Percentiles rank a stretch among this genome's conserved stretches.
These are phyloP conservation scores for Eleutherodactylus coqui DNA, from an alignment of 2,797 vertebrate genomes.

Conservation along the genomic window DNA sequence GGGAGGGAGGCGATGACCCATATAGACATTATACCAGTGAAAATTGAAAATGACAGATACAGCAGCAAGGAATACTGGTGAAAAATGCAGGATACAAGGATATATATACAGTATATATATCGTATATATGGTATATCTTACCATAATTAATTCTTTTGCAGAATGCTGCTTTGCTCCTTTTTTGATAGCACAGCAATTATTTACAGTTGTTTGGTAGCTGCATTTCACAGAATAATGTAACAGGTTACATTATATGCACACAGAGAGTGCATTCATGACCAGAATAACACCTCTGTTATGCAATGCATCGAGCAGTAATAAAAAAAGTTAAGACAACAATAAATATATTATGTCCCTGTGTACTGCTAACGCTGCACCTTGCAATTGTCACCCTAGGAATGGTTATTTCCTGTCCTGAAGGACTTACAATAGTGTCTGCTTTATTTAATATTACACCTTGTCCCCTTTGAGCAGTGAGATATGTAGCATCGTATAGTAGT, in stretches of 20 bases:
- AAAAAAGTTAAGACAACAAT: constrained; percentile 39
- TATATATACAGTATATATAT: no score
- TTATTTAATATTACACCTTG: background rate
- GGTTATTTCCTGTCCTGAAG: background rate
- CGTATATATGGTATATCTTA: no score
- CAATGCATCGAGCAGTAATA: background rate
- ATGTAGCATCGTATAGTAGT: no score
- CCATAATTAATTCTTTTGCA: no score
- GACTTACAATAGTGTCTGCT: constrained; percentile 10
- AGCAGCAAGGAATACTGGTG: no score
- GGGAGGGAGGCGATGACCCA: no score
- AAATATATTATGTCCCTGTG: background rate
- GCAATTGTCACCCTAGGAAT: background rate
- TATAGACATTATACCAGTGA: no score
- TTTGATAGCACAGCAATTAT: no score
- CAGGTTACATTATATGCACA: background rate
- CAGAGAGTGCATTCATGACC: constrained; percentile 9
- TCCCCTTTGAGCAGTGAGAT: background rate
- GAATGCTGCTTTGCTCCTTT: no score
- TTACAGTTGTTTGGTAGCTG: background rate
- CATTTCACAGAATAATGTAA: background rate
- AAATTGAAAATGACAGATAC: no score
- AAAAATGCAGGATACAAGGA: no score
- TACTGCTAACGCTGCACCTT: constrained; percentile 20
- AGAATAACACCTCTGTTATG: background rate